phyloP scores from a whole-genome alignment of 2,113 vertebrate species.

The Nesoenas mayeri region DNA sequence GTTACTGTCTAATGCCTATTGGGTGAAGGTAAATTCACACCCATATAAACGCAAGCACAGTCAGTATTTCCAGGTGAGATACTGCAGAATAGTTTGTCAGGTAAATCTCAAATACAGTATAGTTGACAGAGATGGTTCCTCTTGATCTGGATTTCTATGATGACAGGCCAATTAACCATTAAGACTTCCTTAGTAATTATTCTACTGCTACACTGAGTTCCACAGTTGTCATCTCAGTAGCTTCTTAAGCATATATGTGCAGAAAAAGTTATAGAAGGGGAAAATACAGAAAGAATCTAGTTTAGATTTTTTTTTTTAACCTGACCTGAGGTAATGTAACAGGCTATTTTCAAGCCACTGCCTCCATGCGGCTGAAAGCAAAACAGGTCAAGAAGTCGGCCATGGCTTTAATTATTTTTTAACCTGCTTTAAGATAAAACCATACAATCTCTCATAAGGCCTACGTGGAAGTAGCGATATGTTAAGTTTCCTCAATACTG shows the following conservation, averaged over 20 bases:
- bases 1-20: neutral
- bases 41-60: neutral
- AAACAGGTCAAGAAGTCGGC: no score
- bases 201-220: neutral
- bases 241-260: neutral
- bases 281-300: neutral
- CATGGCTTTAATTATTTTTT: no score
- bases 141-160: neutral
- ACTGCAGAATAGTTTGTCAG: neutral
- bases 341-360: neutral
- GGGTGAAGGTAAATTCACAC: neutral
- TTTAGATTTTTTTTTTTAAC: neutral
- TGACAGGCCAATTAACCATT: neutral
- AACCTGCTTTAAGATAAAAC: no score
- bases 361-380: no score
- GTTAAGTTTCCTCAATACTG: no score
- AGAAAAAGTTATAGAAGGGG: neutral
- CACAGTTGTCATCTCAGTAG: neutral
- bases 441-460: no score
- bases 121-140: neutral
- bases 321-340: neutral
- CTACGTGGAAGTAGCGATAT: no score
- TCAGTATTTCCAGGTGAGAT: neutral
- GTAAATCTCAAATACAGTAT: neutral
- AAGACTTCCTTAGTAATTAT: neutral